These are phyloP conservation scores for Frieseomelitta varia DNA, from an alignment of 1,140 invertebrate genomes.

Conservation along the genomic window DNA sequence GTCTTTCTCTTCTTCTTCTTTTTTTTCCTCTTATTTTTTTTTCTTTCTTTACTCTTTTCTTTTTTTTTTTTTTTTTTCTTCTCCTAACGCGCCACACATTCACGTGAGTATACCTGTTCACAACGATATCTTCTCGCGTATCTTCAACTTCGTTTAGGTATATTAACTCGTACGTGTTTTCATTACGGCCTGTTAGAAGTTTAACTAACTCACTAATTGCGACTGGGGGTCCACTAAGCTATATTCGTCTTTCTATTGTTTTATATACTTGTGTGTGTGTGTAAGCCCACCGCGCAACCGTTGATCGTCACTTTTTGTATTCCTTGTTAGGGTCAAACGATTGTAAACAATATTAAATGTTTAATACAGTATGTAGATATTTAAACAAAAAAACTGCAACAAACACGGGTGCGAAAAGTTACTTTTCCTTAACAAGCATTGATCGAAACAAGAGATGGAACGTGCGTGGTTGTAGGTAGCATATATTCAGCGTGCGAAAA, in stretches of 20 bases:
- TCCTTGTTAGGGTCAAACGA: too few relatives aligned
- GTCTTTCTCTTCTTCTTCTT: conserved; percentile 4
- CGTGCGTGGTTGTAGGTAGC: neutral
- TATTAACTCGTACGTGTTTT: neutral
- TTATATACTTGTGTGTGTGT: too few relatives aligned
- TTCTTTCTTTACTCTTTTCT: neutral
- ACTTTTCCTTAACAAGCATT: neutral
- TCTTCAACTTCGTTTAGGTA: neutral
- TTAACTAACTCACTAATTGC: too few relatives aligned
- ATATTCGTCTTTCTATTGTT: too few relatives aligned
- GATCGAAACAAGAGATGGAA: neutral
- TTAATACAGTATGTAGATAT: too few relatives aligned
- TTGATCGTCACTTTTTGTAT: too few relatives aligned
- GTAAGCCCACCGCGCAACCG: too few relatives aligned
- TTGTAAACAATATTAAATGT: too few relatives aligned
- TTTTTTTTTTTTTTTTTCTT: too few relatives aligned
- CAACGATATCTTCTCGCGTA: conserved; percentile 4
- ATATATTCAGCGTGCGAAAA: conserved; percentile 9
- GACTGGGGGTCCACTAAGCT: too few relatives aligned
- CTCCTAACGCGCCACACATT: conserved; percentile 41
- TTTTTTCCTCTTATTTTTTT: neutral
- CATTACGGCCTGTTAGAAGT: neutral
- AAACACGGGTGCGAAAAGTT: too few relatives aligned
- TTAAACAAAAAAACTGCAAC: too few relatives aligned
- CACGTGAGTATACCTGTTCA: conserved; percentile 5